A percentile compares a stretch with the other conserved stretches of the same genome.
phyloP scores from a whole-genome alignment of 2,888 invertebrate genomes.

The Lithophane ornitopus region DNA sequence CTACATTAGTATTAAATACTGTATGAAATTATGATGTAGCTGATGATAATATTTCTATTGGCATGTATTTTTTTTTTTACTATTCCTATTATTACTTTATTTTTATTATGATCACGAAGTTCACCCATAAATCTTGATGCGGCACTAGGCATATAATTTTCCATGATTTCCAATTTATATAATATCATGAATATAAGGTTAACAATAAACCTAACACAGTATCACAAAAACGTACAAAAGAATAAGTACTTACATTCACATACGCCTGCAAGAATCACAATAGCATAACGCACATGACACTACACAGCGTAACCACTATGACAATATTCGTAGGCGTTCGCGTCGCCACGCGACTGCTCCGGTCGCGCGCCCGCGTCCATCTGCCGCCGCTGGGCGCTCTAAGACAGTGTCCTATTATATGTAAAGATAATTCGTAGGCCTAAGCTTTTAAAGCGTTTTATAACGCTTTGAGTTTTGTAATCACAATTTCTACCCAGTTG shows the following conservation, averaged over 20 bases:
- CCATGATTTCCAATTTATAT: background rate
- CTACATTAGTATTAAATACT: background rate
- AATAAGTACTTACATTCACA: slow-evolving; percentile 59
- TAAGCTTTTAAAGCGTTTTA: slow-evolving; percentile 29
- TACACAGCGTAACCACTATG: slow-evolving; percentile 67
- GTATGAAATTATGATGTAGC: background rate
- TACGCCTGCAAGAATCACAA: slow-evolving; percentile 63
- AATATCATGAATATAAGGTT: background rate
- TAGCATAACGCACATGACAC: slow-evolving; percentile 67
- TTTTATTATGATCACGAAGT: slow-evolving; percentile 4
- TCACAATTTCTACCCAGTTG: background rate
- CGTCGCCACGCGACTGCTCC: slow-evolving; percentile 63
- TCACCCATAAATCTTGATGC: slow-evolving; percentile 28
- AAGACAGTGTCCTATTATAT: slow-evolving; percentile 49
- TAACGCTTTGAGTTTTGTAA: slow-evolving; percentile 15
- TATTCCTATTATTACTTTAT: background rate
- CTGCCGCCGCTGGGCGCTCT: slow-evolving; percentile 56
- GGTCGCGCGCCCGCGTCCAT: slow-evolving; percentile 66
- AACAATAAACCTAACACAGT: background rate
- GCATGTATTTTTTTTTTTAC: background rate
- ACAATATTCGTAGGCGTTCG: slow-evolving; percentile 56
- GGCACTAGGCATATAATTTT: slow-evolving; percentile 19
- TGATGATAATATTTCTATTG: background rate
- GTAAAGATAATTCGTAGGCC: slow-evolving; percentile 56
- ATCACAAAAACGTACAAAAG: background rate